Conservation (phyloP, 2,113 vertebrate genomes). For the Hemibagrus wyckioides region DNA sequence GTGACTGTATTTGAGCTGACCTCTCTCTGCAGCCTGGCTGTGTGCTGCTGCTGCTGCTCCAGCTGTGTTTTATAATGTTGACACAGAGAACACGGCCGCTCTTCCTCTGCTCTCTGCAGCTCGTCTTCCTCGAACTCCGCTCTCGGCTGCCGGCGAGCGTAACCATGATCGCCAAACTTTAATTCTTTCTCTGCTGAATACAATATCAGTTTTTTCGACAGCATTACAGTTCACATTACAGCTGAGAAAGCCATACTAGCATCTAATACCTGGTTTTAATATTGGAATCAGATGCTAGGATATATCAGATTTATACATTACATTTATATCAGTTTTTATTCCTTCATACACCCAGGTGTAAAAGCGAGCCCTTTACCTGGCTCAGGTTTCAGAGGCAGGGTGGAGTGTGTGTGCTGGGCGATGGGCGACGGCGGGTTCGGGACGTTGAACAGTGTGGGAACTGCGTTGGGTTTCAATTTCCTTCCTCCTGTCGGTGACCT, state of each 20-base stretch:
- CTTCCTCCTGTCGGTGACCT: slow-evolving; percentile 76
- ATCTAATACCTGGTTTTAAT: neutral
- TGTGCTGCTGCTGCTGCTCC: slow-evolving; percentile 76
- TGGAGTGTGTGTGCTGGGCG: slow-evolving; percentile 51
- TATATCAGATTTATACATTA: neutral
- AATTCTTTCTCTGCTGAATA: slow-evolving; percentile 70
- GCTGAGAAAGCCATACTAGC: too few relatives aligned
- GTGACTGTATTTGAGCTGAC: too few relatives aligned
- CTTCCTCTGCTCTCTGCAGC: slow-evolving; percentile 54
- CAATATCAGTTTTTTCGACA: neutral
- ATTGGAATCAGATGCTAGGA: neutral
- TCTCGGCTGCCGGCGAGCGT: slow-evolving; percentile 71
- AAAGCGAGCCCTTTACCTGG: slow-evolving; percentile 61
- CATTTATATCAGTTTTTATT: neutral
- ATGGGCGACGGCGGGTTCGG: slow-evolving; percentile 72
- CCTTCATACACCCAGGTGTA: neutral
- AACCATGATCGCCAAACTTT: slow-evolving; percentile 75
- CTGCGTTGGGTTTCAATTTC: slow-evolving; percentile 79
- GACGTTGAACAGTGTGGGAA: slow-evolving; percentile 74
- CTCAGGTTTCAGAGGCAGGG: slow-evolving; percentile 70
- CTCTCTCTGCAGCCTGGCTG: slow-evolving; percentile 73
- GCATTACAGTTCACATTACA: neutral
- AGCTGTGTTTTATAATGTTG: slow-evolving; percentile 74
- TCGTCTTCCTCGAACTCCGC: slow-evolving; percentile 63
- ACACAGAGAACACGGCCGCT: slow-evolving; percentile 70